phyloP scores from a whole-genome alignment of 2,113 vertebrate species.

The Nanger granti region DNA sequence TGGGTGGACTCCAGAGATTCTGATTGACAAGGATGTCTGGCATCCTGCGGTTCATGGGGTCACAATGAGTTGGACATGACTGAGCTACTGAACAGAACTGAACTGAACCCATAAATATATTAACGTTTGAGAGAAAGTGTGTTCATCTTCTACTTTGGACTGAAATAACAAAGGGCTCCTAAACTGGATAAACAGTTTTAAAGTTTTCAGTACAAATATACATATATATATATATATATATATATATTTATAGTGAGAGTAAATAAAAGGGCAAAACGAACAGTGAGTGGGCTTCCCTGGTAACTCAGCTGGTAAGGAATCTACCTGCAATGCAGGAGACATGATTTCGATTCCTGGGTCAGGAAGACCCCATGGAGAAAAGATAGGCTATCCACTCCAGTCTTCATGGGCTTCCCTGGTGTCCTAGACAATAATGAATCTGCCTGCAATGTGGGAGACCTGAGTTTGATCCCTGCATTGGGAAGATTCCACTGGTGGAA shows the following conservation, averaged over 20 bases:
- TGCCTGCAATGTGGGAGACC: not conserved
- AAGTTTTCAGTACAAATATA: not conserved
- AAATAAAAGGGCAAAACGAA: not conserved
- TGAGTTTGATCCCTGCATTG: not conserved
- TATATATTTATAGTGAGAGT: not conserved
- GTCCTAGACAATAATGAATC: not conserved
- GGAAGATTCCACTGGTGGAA: not conserved
- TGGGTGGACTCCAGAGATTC: not conserved
- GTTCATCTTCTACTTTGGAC: not conserved
- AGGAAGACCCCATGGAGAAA: not conserved
- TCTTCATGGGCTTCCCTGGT: not conserved
- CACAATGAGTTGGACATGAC: accelerated
- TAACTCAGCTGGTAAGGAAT: not conserved
- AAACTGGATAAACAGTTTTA: not conserved
- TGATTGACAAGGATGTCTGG: not conserved
- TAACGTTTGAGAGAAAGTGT: not conserved
- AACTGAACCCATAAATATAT: not conserved
- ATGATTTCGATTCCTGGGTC: accelerated
- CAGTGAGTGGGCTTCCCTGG: not conserved
- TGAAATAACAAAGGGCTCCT: not conserved
- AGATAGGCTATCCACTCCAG: not conserved
- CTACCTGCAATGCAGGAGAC: not conserved
- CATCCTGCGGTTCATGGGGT: not conserved
- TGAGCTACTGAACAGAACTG: not conserved
- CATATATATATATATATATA: too few relatives aligned